phyloP scores from a whole-genome alignment of 2,113 vertebrate species.

The Podarcis muralis region DNA sequence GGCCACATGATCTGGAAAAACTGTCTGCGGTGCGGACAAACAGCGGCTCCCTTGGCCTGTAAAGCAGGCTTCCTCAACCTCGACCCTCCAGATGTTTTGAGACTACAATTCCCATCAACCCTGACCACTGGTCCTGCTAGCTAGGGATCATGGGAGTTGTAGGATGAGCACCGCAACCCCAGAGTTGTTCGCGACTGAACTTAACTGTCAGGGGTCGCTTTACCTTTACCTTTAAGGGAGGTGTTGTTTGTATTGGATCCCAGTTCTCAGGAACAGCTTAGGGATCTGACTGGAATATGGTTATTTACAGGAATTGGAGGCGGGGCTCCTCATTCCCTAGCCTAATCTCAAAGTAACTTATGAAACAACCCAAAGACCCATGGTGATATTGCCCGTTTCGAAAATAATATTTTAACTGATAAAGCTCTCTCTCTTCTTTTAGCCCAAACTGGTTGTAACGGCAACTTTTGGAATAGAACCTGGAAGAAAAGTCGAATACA shows the following conservation, averaged over 20 bases:
- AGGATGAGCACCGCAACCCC: no score
- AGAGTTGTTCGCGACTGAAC: no score
- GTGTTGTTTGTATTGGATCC: background rate
- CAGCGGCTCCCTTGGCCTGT: no score
- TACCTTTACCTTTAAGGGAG: background rate
- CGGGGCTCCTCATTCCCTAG: background rate
- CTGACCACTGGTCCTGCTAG: no score
- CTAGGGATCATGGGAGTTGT: no score
- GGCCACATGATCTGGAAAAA: no score
- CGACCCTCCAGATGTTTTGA: no score
- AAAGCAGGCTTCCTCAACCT: no score
- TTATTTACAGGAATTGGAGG: background rate
- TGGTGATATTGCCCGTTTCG: background rate
- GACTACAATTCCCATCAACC: no score
- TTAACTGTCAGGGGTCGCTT: no score
- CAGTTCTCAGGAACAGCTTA: background rate
- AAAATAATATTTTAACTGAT: background rate
- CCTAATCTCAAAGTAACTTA: background rate
- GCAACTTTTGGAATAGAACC: constrained; percentile 96
- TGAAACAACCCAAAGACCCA: background rate
- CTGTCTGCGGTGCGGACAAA: no score
- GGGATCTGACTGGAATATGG: background rate
- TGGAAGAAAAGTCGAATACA: constrained; percentile 87
- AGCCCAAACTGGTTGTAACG: constrained; percentile 93
- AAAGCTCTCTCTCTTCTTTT: constrained; percentile 36